Evolutionary conservation across 2,888 invertebrate species (phyloP).

Genomic region (Helleia helle): DNA sequence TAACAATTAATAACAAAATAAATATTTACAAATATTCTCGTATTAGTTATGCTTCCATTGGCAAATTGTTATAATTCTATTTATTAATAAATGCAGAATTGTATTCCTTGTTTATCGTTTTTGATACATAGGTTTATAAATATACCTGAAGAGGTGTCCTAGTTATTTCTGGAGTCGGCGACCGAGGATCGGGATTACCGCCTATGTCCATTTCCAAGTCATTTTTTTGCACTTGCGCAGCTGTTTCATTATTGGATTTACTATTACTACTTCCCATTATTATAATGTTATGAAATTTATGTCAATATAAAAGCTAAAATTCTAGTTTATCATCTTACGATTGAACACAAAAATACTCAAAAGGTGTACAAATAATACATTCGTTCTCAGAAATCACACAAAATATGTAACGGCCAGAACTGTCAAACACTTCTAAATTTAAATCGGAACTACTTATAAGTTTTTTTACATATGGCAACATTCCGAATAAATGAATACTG

Average conservation of each 20-base stretch:
- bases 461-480: no score
- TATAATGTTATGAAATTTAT: neutral
- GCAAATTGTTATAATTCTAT: no score
- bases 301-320: neutral
- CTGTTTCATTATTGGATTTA: slow-evolving; percentile 41
- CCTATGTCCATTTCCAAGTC: slow-evolving; percentile 38
- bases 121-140: slow-evolving; percentile 11
- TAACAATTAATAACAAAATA: no score
- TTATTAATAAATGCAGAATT: no score
- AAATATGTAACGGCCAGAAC: slow-evolving; percentile 54
- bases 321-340: neutral
- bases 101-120: neutral
- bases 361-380: slow-evolving; percentile 6
- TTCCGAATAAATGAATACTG: no score
- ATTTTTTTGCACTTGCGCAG: slow-evolving; percentile 35
- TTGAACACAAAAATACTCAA: neutral
- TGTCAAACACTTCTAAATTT: slow-evolving; percentile 49
- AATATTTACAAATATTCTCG: no score
- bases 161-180: slow-evolving; percentile 73
- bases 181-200: slow-evolving; percentile 69
- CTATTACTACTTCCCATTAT: slow-evolving; percentile 62
- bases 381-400: slow-evolving; percentile 14
- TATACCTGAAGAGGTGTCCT: slow-evolving; percentile 75
- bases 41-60: no score
- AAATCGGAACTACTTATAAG: no score